Percentiles rank a stretch among this genome's conserved stretches.
These are phyloP conservation scores for Psittacara wagleri DNA, from an alignment of 2,113 vertebrate genomes.

Conservation along the genomic window DNA sequence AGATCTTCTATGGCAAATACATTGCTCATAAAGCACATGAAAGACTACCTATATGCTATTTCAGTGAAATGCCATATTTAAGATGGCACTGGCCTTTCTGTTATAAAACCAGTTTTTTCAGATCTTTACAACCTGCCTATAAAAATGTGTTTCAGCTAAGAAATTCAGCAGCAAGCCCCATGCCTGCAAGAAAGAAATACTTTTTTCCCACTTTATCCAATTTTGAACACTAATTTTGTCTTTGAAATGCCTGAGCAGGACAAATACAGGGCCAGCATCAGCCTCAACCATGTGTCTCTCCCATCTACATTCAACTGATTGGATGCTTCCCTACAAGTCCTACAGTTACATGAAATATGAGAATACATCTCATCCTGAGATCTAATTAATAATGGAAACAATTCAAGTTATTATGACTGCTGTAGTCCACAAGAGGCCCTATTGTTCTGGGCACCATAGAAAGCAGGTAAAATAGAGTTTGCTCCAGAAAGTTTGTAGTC, in stretches of 20 bases:
- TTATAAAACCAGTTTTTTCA: conserved; percentile 4
- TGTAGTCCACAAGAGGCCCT: not conserved
- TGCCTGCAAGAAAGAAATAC: not conserved
- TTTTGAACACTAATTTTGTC: not conserved
- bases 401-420: not conserved
- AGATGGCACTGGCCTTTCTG: not conserved
- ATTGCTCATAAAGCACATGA: not conserved
- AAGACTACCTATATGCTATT: conserved; percentile 7
- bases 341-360: not conserved
- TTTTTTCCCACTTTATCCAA: not conserved
- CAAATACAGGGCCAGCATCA: not conserved
- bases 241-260: not conserved
- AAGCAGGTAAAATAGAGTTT: not conserved
- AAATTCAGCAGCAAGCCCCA: not conserved
- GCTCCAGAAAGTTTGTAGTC: not conserved
- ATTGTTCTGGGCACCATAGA: not conserved
- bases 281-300: not conserved
- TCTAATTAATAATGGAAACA: not conserved
- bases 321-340: not conserved
- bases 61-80: not conserved
- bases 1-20: not conserved
- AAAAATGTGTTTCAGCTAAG: not conserved
- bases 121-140: not conserved
- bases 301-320: rapidly evolving
- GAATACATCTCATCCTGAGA: not conserved